Conservation (phyloP, 2,797 vertebrate species). For the Eulemur coronatus region DNA sequence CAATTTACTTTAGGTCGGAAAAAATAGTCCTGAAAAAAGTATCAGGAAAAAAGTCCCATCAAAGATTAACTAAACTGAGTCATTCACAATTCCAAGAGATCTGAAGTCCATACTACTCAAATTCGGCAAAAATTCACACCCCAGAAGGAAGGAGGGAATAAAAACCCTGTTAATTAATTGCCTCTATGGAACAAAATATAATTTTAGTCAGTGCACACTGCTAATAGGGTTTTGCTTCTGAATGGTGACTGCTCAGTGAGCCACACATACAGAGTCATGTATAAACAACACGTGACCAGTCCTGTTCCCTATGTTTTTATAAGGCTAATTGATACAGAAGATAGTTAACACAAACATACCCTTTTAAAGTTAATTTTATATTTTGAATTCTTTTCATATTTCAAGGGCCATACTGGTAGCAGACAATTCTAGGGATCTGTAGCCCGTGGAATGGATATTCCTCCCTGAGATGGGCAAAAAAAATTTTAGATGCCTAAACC, state of each 20-base stretch:
- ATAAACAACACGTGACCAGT: conserved; percentile 64
- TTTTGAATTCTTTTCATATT: neutral
- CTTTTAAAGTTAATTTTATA: neutral
- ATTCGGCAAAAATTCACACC: neutral
- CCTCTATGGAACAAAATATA: neutral
- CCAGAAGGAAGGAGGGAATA: neutral
- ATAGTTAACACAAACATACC: neutral
- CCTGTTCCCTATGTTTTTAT: neutral
- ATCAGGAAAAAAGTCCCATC: neutral
- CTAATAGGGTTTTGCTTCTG: neutral
- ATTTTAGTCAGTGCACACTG: neutral
- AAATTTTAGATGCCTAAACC: neutral
- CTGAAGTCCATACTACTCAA: neutral
- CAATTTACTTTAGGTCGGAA: neutral
- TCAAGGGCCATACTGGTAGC: neutral
- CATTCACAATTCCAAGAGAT: neutral
- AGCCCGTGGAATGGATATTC: neutral
- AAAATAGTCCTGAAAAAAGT: neutral
- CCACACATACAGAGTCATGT: neutral
- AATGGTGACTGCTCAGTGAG: neutral
- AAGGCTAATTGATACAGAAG: neutral
- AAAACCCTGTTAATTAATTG: neutral
- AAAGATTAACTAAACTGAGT: neutral
- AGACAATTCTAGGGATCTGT: neutral
- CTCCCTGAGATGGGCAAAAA: neutral